Evolutionary conservation across 2,888 invertebrate genomes (phyloP).

Genomic region (Lumbricus terrestris): DNA sequence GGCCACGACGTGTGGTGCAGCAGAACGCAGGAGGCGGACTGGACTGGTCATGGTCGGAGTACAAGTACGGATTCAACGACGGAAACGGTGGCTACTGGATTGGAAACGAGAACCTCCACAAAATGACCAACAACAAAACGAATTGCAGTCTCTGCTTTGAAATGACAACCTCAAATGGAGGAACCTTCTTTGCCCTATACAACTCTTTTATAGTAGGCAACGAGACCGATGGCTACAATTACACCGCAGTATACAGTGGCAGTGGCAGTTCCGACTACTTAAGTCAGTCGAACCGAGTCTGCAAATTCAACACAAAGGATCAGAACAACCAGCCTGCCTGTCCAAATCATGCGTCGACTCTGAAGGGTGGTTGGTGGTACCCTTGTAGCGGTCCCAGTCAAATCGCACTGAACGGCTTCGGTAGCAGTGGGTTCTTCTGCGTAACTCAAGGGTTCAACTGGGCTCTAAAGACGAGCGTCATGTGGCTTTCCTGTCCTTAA

Average conservation of each 20-base stretch:
- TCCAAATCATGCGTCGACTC: not conserved
- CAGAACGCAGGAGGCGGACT: not conserved
- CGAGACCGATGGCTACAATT: not conserved
- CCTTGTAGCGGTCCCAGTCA: not conserved
- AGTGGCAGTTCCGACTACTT: not conserved
- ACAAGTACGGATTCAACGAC: slow-evolving; percentile 3
- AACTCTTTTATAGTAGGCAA: not conserved
- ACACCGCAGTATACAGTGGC: not conserved
- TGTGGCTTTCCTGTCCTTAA: too few species aligned
- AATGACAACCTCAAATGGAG: too few species aligned
- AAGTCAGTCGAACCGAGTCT: not conserved
- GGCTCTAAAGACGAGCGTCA: too few species aligned
- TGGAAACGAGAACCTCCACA: not conserved
- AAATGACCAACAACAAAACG: not conserved
- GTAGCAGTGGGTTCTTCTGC: not conserved
- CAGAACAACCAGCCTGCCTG: not conserved
- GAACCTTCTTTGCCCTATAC: not conserved
- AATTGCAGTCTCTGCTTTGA: not conserved
- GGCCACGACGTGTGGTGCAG: not conserved
- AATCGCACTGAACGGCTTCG: not conserved
- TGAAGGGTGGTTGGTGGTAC: not conserved
- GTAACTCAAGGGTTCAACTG: too few species aligned
- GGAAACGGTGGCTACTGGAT: not conserved
- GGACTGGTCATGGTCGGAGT: not conserved
- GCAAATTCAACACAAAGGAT: not conserved